phyloP scores from a whole-genome alignment of 2,113 vertebrate species.

The Suncus etruscus region DNA sequence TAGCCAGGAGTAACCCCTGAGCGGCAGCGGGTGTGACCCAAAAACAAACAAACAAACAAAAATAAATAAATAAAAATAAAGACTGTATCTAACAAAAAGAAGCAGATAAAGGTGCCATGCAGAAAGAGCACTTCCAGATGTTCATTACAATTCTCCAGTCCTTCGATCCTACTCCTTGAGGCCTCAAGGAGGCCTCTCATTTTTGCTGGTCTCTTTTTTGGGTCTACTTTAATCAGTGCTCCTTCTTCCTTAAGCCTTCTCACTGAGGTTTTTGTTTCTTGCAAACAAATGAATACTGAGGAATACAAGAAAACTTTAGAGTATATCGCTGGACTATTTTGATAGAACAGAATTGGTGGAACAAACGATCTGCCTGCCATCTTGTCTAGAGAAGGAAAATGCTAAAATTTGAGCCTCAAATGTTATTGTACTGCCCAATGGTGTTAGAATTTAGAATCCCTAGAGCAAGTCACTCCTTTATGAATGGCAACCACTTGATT shows the following conservation, averaged over 20 bases:
- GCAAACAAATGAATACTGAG: constrained; percentile 39
- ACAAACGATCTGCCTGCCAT: background rate
- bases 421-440: background rate
- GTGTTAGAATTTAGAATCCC: background rate
- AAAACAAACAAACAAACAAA: no score
- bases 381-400: background rate
- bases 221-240: background rate
- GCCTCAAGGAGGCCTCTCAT: no score
- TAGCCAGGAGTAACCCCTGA: no score
- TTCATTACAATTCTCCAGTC: background rate
- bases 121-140: background rate
- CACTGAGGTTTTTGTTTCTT: constrained; percentile 30
- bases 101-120: background rate
- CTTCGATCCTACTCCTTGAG: background rate
- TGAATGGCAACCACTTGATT: background rate
- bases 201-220: background rate
- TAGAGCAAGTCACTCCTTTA: background rate
- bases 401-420: background rate
- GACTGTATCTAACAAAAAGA: background rate
- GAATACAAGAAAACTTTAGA: background rate
- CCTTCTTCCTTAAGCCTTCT: background rate
- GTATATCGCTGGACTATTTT: constrained; percentile 27
- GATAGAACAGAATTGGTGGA: background rate
- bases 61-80: no score
- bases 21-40: no score